Percentiles rank a stretch among this genome's conserved stretches.
Evolutionary conservation across 2,113 vertebrate genomes (phyloP).

Genomic region (Istiophorus platypterus): DNA sequence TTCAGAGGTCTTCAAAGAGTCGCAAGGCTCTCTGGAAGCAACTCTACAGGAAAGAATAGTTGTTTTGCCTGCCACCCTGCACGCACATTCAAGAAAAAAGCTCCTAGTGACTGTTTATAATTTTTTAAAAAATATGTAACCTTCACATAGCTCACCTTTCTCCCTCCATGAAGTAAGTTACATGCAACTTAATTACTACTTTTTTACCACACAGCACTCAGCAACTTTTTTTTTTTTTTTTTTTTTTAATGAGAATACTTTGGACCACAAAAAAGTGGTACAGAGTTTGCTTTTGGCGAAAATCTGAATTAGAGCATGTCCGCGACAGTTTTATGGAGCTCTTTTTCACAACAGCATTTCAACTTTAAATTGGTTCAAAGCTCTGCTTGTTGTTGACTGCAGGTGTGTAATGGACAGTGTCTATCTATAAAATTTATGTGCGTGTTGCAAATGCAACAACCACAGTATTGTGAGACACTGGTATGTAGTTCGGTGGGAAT

Average conservation of each 20-base stretch:
- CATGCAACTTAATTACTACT: background rate
- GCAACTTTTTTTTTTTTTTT: background rate
- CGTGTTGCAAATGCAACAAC: constrained; percentile 44
- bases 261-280: background rate
- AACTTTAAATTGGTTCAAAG: constrained; percentile 34
- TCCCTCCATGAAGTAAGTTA: background rate
- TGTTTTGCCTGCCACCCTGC: constrained; percentile 32
- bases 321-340: constrained; percentile 22
- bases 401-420: constrained; percentile 22
- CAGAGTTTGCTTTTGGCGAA: constrained; percentile 9
- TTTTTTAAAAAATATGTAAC: background rate
- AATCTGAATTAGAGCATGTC: background rate
- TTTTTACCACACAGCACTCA: background rate
- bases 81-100: constrained; percentile 28
- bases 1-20: constrained; percentile 80
- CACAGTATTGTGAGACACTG: constrained; percentile 20
- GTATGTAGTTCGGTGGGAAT: constrained; percentile 41
- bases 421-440: constrained; percentile 25
- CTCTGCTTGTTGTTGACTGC: constrained; percentile 22
- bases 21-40: constrained; percentile 71
- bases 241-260: no score
- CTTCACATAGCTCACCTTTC: background rate
- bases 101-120: constrained; percentile 3
- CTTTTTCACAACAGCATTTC: constrained; percentile 34
- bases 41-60: constrained; percentile 58